Conservation (phyloP, 2,113 vertebrate species). For the Cyrtonyx montezumae region DNA sequence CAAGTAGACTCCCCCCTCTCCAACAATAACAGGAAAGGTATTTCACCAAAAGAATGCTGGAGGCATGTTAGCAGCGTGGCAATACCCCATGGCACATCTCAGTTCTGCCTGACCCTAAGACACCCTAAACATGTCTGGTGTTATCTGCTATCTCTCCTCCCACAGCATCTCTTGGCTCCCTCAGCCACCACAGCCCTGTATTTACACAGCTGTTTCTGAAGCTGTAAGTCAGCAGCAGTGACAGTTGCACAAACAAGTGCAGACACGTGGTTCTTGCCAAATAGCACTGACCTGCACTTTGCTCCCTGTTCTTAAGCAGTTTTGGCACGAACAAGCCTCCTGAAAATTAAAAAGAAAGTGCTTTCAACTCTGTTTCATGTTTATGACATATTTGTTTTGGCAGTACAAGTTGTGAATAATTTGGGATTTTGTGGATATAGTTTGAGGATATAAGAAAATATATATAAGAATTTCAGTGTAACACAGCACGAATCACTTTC, state of each 20-base stretch:
- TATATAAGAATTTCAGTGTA: not conserved
- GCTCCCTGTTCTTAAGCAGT: constrained; percentile 15
- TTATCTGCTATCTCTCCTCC: constrained; percentile 34
- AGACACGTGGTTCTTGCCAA: constrained; percentile 65
- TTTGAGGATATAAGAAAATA: not conserved
- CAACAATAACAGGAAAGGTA: not conserved
- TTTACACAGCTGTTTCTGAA: constrained; percentile 65
- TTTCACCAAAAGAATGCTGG: not conserved
- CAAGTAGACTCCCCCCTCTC: not conserved
- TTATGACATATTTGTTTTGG: constrained; percentile 54
- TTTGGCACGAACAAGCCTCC: constrained; percentile 38
- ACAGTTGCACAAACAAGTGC: constrained; percentile 58
- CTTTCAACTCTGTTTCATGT: constrained; percentile 27
- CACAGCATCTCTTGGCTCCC: constrained; percentile 36
- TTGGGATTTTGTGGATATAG: not conserved
- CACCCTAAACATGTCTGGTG: not conserved
- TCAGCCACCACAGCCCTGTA: not conserved
- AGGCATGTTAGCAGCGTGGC: not conserved
- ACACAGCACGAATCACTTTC: not conserved
- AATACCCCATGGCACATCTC: not conserved
- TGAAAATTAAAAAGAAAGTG: constrained; percentile 47
- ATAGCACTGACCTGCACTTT: constrained; percentile 49
- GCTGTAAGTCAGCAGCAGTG: constrained; percentile 50
- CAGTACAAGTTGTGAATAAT: constrained; percentile 12
- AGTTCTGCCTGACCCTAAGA: not conserved